These are phyloP conservation scores for Synergus laeviventris DNA, from an alignment of 2,888 invertebrate genomes.

Conservation along the genomic window DNA sequence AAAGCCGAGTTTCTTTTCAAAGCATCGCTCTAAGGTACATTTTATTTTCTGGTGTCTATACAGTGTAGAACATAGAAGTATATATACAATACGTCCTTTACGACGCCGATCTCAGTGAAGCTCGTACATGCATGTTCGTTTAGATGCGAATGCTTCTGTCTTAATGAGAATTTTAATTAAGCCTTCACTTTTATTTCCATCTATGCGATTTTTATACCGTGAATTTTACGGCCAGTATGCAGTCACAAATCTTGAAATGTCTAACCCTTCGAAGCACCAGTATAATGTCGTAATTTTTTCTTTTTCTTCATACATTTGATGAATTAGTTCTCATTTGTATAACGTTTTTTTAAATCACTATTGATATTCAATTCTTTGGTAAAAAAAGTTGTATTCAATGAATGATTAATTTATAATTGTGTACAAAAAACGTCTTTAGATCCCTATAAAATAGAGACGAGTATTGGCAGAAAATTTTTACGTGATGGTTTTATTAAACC, in stretches of 20 bases:
- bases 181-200: constrained; percentile 26
- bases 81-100: constrained; percentile 5
- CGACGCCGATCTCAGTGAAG: constrained; percentile 6
- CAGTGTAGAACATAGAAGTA: neutral
- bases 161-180: constrained; percentile 34
- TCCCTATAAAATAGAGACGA: neutral
- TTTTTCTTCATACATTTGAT: neutral
- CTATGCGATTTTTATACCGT: constrained; percentile 3
- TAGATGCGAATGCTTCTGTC: constrained; percentile 6
- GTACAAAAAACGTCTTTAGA: too few species aligned
- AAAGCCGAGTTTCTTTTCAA: constrained; percentile 14
- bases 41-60: neutral
- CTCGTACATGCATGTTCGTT: neutral
- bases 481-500: constrained; percentile 21
- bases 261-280: neutral
- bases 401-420: too few species aligned
- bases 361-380: too few species aligned
- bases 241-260: constrained; percentile 11
- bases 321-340: neutral
- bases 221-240: constrained; percentile 3
- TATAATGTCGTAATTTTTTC: neutral
- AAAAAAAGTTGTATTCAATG: too few species aligned
- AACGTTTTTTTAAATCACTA: too few species aligned
- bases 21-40: neutral
- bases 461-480: constrained; percentile 18